Evolutionary conservation across 2,797 vertebrate genomes (phyloP), one percentile per base, ranked within the genome.

Genomic region (Sebastes glaucus): DNA sequence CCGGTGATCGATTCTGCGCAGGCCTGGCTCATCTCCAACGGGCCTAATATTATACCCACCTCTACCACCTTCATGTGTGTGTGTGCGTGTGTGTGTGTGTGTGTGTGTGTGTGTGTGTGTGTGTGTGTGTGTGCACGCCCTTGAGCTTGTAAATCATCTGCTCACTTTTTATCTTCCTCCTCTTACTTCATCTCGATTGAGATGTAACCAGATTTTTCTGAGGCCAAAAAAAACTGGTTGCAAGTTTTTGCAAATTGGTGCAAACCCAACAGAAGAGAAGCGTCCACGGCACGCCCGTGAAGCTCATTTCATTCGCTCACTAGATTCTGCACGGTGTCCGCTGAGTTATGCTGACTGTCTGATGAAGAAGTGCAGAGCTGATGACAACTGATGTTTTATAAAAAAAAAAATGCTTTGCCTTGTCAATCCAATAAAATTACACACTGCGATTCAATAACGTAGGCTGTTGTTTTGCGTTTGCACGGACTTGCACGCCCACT

Each of bases 41-140:
- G 11, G 33, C 11, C 33, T 11, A 35, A 35, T 52, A 66, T 53
- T 81, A 55, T 59, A 23, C 49, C 74, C 81, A 77, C 82, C 79
- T 77, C 80, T n/a, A 63, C 74, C 70, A 65, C 78, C 86, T 75
- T 71, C 68, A 14, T 30, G 35, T 66, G 33, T 33, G 25, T n/a
- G n/a, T n/a, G n/a, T n/a, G n/a, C n/a, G n/a, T n/a, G n/a, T n/a
- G n/a, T n/a, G n/a, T 67, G 52, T 65, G 28, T 38, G 60, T 62
- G 55, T 22, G 33, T 13, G 27, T 18, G 9, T 27, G 33, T 25
- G 42, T 23, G 59, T 6, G 28, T 49, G 22, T 72, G 23, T n/a
- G 25, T 42, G 46, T 38, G 60, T 62, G 55, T 22, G 33, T n/a
- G 27, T 33, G 9, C 9, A n/a, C 2, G 4, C 13, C 70, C 33